Percentiles rank a stretch among this genome's conserved stretches.
These are phyloP conservation scores for Psilopogon haemacephalus DNA, from an alignment of 2,113 vertebrate genomes.

Conservation along the genomic window DNA sequence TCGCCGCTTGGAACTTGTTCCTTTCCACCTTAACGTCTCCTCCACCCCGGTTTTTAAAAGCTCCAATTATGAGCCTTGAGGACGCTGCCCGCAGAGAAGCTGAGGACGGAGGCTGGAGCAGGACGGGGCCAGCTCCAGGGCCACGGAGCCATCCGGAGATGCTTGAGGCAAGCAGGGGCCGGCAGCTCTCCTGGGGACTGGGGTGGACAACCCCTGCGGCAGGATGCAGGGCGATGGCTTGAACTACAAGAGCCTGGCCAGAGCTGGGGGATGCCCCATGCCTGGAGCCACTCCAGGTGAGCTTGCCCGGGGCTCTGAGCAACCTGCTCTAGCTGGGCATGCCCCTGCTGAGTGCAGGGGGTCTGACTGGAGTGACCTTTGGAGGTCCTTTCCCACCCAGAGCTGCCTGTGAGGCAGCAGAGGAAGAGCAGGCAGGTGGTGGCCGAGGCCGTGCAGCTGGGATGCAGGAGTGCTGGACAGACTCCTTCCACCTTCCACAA, in stretches of 20 bases:
- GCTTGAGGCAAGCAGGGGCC: rapidly evolving
- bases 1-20: neutral
- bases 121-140: neutral
- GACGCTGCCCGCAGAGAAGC: rapidly evolving
- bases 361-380: neutral
- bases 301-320: neutral
- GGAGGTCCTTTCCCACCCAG: neutral
- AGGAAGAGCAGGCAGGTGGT: neutral
- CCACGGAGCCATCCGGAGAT: rapidly evolving
- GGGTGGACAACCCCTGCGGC: neutral
- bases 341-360: neutral
- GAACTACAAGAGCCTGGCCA: neutral
- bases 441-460: neutral
- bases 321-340: neutral
- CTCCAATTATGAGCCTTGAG: rapidly evolving
- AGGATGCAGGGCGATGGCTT: neutral
- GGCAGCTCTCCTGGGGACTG: neutral
- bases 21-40: neutral
- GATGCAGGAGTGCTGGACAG: rapidly evolving
- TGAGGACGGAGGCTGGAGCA: rapidly evolving
- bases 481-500: neutral
- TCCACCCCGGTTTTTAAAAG: neutral
- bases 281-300: neutral
- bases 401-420: neutral
- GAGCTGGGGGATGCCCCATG: neutral